A percentile compares a stretch with the other conserved stretches of the same genome.
phyloP scores from a whole-genome alignment of 1,140 invertebrate genomes.

The Amyelois transitella region DNA sequence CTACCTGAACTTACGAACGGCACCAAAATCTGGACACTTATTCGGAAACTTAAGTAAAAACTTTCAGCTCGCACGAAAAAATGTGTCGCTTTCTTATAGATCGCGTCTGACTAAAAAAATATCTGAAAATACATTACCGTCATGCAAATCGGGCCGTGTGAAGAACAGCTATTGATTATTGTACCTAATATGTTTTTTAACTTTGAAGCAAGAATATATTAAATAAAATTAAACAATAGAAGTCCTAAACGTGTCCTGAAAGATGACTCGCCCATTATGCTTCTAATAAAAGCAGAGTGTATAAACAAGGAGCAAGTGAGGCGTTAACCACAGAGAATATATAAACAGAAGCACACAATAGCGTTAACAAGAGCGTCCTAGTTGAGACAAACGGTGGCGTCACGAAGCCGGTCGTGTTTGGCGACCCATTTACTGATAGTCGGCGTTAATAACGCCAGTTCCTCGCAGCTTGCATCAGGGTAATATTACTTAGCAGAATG shows the following conservation, averaged over 20 bases:
- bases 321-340: conserved; percentile 9
- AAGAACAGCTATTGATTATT: no score
- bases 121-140: no score
- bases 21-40: no score
- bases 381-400: conserved; percentile 46
- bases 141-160: no score
- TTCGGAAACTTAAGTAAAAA: no score
- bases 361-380: conserved; percentile 63
- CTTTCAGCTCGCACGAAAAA: no score
- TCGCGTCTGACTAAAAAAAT: no score
- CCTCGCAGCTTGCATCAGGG: neutral
- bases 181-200: no score
- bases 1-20: no score
- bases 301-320: neutral
- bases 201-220: no score
- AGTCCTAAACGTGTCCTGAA: neutral
- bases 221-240: no score
- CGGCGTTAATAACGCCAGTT: neutral
- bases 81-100: no score
- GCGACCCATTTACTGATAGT: conserved; percentile 42
- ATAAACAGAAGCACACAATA: conserved; percentile 36
- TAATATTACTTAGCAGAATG: neutral
- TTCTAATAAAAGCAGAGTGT: neutral
- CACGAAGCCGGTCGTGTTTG: conserved; percentile 36
- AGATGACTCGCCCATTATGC: neutral